Percentiles rank a stretch among this genome's conserved stretches.
phyloP scores from a whole-genome alignment of 2,888 invertebrate genomes.

The Phortica okadai region DNA sequence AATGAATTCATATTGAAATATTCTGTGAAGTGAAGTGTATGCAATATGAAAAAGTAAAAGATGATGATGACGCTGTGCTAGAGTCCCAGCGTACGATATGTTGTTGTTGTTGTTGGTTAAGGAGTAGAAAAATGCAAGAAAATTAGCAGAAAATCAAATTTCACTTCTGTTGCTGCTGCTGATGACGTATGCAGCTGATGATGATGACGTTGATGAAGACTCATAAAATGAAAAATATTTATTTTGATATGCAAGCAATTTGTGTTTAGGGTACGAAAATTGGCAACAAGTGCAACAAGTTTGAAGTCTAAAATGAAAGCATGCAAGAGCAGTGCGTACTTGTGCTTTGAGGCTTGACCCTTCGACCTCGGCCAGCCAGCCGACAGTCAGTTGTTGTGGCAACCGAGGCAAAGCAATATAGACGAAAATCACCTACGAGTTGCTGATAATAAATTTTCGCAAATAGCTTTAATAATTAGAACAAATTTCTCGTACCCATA shows the following conservation, averaged over 20 bases:
- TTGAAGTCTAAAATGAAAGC: neutral
- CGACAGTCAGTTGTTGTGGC: neutral
- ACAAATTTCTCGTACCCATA: conserved; percentile 5
- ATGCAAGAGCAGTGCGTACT: too few species aligned
- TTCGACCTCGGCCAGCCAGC: neutral
- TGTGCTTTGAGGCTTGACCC: neutral
- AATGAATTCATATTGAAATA: conserved; percentile 12
- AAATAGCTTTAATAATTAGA: conserved; percentile 31
- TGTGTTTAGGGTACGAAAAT: neutral
- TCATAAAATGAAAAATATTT: neutral
- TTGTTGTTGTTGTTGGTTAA: neutral
- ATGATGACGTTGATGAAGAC: neutral
- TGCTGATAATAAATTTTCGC: conserved; percentile 17
- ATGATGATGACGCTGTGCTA: neutral
- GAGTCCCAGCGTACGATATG: too few species aligned
- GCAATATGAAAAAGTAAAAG: neutral
- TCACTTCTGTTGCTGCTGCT: neutral
- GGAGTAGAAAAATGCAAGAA: neutral
- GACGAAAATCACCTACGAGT: neutral
- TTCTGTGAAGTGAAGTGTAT: conserved; percentile 12
- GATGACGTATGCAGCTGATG: neutral
- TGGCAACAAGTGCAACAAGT: neutral
- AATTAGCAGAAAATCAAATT: conserved; percentile 1
- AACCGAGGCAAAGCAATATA: neutral
- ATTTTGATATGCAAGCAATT: neutral